Percentiles rank a stretch among this genome's conserved stretches.
Evolutionary conservation across 53 echinoderm and acorn worm genomes (phyloP).

Genomic region (Holothuria scabra): DNA sequence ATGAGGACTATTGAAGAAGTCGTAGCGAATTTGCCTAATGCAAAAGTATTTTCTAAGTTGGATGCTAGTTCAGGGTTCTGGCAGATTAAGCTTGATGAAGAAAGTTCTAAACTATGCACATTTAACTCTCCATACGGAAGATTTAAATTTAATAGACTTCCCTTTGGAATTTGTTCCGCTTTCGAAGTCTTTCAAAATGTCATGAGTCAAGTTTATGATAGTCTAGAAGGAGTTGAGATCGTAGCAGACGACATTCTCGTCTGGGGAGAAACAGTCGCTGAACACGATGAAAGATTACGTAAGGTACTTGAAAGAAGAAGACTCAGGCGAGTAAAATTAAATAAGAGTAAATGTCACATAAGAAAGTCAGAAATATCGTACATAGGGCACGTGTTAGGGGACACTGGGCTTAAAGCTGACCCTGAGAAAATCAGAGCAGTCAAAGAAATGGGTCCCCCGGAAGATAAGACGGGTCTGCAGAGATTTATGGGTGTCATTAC

Average conservation of each 20-base stretch:
- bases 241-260: conserved; percentile 57
- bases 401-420: too few relatives aligned
- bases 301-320: conserved; percentile 21
- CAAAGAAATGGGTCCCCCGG: conserved; percentile 40
- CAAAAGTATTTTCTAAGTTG: conserved; percentile 12
- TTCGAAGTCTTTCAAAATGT: too few relatives aligned
- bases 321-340: too few relatives aligned
- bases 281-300: conserved; percentile 17
- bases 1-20: neutral
- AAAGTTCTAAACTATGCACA: conserved; percentile 13
- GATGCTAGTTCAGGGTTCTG: neutral
- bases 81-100: too few relatives aligned
- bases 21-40: neutral
- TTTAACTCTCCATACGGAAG: conserved; percentile 60
- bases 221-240: too few relatives aligned
- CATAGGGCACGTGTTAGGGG: too few relatives aligned
- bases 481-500: too few relatives aligned
- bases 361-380: conserved; percentile 2
- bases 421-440: conserved; percentile 28
- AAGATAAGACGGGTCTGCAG: too few relatives aligned
- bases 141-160: too few relatives aligned
- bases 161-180: too few relatives aligned
- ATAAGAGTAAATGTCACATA: conserved; percentile 16
- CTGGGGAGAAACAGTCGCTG: neutral
- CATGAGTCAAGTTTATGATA: too few relatives aligned